Percentiles rank a stretch among this genome's conserved stretches.
Evolutionary conservation across 2,113 vertebrate genomes (phyloP).

Genomic region (Lepisosteus osseus): DNA sequence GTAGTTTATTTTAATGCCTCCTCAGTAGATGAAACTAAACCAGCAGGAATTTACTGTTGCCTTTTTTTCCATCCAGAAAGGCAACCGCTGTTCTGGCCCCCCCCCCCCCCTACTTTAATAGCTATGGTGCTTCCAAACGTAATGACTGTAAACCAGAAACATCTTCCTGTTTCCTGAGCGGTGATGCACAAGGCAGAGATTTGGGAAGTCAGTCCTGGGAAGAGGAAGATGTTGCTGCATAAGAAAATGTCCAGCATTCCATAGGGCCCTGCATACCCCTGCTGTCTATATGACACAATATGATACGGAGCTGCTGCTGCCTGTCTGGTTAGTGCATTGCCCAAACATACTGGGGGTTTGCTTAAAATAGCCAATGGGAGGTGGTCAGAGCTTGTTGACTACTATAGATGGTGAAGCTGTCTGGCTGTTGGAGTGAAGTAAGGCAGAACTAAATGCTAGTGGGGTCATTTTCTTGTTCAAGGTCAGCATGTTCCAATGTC

Average conservation of each 20-base stretch:
- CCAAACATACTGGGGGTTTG: conserved; percentile 66
- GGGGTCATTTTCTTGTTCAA: conserved; percentile 79
- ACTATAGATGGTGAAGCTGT: conserved; percentile 97
- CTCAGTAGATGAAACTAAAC: no score
- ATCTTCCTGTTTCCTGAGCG: conserved; percentile 19
- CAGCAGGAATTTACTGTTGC: no score
- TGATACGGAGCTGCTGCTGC: conserved; percentile 46
- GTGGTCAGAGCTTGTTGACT: conserved; percentile 78
- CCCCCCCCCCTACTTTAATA: not conserved
- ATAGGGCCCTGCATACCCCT: not conserved
- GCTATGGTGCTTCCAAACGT: not conserved
- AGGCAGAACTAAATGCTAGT: conserved; percentile 81
- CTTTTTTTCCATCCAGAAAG: not conserved
- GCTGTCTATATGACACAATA: not conserved
- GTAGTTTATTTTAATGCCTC: no score
- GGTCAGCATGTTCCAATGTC: conserved; percentile 83
- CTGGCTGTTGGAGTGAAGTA: conserved; percentile 77
- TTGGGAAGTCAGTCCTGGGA: conserved; percentile 21
- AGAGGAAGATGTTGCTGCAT: not conserved
- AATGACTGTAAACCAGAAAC: conserved; percentile 34
- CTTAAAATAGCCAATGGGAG: conserved; percentile 87
- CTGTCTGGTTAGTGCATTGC: conserved; percentile 63
- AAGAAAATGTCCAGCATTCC: not conserved
- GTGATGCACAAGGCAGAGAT: conserved; percentile 2
- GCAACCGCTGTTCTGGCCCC: not conserved